phyloP scores from a whole-genome alignment of 2,797 vertebrate species.

The Setipinna tenuifilis region DNA sequence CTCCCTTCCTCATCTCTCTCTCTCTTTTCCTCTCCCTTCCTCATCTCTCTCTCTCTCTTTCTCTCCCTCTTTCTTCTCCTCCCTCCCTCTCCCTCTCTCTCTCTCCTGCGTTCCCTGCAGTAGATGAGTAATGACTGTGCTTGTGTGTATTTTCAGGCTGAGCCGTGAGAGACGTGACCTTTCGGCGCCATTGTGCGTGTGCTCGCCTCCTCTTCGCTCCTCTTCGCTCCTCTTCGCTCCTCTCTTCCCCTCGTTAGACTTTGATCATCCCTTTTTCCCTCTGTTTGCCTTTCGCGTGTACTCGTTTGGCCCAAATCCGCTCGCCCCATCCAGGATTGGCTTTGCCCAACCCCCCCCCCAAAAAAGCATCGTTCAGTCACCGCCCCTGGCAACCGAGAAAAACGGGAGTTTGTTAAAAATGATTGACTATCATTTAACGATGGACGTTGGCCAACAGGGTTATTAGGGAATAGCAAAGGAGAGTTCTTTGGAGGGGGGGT shows the following conservation, averaged over 20 bases:
- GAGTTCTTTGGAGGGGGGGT: too few relatives aligned
- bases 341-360: background rate
- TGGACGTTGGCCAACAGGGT: too few relatives aligned
- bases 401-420: too few relatives aligned
- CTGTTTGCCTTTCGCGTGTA: background rate
- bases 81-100: conserved; percentile 34
- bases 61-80: conserved; percentile 16
- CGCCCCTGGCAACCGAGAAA: too few relatives aligned
- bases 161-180: conserved; percentile 2
- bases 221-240: too few relatives aligned
- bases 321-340: background rate
- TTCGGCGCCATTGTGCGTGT: conserved; percentile 1
- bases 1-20: conserved; percentile 22
- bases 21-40: too few relatives aligned
- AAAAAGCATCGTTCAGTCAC: too few relatives aligned
- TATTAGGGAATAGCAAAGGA: too few relatives aligned
- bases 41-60: conserved; percentile 15
- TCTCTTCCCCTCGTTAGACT: background rate
- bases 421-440: too few relatives aligned
- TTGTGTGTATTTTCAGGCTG: background rate
- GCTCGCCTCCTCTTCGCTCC: background rate
- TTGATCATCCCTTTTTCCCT: background rate
- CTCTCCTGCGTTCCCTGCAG: conserved; percentile 43
- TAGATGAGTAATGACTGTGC: conserved; percentile 43
- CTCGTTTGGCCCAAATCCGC: background rate